These are phyloP conservation scores for Apodemia hepburni DNA, from an alignment of 2,888 invertebrate genomes.

Conservation along the genomic window DNA sequence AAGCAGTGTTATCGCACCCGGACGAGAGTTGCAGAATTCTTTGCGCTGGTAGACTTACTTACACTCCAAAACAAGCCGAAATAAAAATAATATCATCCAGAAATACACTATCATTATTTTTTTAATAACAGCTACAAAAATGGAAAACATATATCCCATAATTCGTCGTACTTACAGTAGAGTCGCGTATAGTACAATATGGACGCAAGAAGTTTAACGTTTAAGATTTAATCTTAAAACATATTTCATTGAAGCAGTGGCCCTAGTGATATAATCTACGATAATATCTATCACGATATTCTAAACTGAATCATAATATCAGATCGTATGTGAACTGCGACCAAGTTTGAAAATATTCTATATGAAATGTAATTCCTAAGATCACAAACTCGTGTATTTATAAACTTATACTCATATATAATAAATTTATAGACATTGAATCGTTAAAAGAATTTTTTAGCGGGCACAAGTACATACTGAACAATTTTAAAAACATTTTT, in stretches of 20 bases:
- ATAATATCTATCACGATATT: conserved; percentile 22
- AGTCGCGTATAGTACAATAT: neutral
- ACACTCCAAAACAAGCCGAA: no score
- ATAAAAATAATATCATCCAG: neutral
- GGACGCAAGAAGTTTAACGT: conserved; percentile 18
- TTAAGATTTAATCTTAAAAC: conserved; percentile 19
- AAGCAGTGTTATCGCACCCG: no score
- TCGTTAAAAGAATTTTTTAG: no score
- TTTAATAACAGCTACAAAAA: neutral
- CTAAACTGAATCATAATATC: conserved; percentile 18
- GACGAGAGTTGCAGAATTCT: no score
- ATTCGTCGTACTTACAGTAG: neutral
- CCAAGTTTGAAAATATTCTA: conserved; percentile 6
- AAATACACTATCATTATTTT: neutral
- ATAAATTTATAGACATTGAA: no score
- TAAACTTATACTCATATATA: neutral
- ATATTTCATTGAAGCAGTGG: conserved; percentile 22
- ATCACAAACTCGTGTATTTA: neutral
- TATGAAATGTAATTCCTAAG: neutral
- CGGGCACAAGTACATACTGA: no score
- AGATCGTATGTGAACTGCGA: conserved; percentile 15
- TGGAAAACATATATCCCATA: no score
- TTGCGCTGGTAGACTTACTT: no score
- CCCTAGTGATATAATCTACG: conserved; percentile 10
- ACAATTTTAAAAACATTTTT: neutral